These are phyloP conservation scores for Trematomus bernacchii DNA, from an alignment of 2,797 vertebrate species.

Conservation along the genomic window DNA sequence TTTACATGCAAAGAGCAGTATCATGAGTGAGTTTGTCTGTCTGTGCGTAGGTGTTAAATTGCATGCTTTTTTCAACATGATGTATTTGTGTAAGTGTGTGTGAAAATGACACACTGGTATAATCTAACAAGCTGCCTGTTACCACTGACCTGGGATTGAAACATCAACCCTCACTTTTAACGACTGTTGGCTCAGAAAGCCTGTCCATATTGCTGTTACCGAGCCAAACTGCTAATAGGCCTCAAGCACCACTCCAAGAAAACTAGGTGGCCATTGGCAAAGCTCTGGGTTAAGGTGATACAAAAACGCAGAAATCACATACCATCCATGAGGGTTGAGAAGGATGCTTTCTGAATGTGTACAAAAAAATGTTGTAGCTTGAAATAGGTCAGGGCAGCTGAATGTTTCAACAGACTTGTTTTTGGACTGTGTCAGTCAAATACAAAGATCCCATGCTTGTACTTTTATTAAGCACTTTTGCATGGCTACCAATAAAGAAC, in stretches of 20 bases:
- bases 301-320: slow-evolving; percentile 8
- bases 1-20: slow-evolving; percentile 62
- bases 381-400: neutral
- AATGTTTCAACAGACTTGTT: slow-evolving; percentile 23
- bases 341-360: slow-evolving; percentile 17
- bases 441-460: slow-evolving; percentile 3
- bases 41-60: slow-evolving; percentile 59
- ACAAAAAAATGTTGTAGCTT: slow-evolving; percentile 4
- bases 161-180: slow-evolving; percentile 58
- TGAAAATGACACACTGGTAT: slow-evolving; percentile 51
- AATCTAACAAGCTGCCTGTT: slow-evolving; percentile 59
- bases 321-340: slow-evolving; percentile 27
- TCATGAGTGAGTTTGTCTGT: slow-evolving; percentile 51
- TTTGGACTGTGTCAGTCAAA: slow-evolving; percentile 6
- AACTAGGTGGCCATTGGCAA: slow-evolving; percentile 34
- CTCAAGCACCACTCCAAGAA: slow-evolving; percentile 57
- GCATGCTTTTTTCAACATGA: slow-evolving; percentile 56
- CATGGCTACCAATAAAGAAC: slow-evolving; percentile 6
- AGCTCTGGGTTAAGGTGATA: slow-evolving; percentile 32
- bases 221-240: slow-evolving; percentile 66
- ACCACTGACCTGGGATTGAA: slow-evolving; percentile 65
- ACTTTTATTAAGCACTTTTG: slow-evolving; percentile 26
- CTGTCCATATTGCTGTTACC: slow-evolving; percentile 57
- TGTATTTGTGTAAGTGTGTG: slow-evolving; percentile 41
- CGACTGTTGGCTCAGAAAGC: slow-evolving; percentile 53